phyloP scores from a whole-genome alignment of 2,113 vertebrate species.

The Furnarius figulus region DNA sequence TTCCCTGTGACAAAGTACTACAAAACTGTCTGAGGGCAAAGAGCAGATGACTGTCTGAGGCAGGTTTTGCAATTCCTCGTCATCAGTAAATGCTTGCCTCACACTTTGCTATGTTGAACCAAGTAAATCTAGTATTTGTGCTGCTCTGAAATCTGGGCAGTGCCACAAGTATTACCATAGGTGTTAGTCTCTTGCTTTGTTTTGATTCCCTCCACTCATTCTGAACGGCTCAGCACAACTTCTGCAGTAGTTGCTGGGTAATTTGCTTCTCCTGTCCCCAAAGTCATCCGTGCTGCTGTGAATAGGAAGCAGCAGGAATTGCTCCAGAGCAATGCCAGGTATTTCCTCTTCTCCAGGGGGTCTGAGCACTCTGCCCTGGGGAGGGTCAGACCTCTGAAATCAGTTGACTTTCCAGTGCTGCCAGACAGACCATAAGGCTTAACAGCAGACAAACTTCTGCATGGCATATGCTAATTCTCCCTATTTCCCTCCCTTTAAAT shows the following conservation, averaged over 20 bases:
- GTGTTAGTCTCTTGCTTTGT: background rate
- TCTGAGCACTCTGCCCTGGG: background rate
- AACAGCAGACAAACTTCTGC: constrained; percentile 5
- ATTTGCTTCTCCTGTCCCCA: background rate
- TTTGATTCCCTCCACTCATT: background rate
- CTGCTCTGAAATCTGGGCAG: background rate
- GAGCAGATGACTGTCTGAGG: background rate
- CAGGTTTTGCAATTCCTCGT: background rate
- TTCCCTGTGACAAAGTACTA: background rate
- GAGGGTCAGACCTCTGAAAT: constrained; percentile 11
- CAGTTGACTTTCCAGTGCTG: background rate
- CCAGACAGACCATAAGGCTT: background rate
- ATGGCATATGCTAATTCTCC: constrained; percentile 20
- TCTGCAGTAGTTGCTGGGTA: background rate
- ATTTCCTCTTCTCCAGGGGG: background rate
- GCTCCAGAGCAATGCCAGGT: background rate
- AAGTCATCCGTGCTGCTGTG: background rate
- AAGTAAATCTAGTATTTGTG: background rate
- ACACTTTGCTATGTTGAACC: background rate
- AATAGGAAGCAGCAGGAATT: background rate
- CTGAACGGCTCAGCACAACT: background rate
- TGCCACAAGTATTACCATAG: background rate
- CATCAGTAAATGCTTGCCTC: background rate
- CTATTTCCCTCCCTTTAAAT: constrained; percentile 37
- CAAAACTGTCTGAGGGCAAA: background rate